Evolutionary conservation across 1,140 invertebrate species (phyloP), one percentile per base, ranked within the genome.

Genomic region (Drosophila gunungcola): DNA sequence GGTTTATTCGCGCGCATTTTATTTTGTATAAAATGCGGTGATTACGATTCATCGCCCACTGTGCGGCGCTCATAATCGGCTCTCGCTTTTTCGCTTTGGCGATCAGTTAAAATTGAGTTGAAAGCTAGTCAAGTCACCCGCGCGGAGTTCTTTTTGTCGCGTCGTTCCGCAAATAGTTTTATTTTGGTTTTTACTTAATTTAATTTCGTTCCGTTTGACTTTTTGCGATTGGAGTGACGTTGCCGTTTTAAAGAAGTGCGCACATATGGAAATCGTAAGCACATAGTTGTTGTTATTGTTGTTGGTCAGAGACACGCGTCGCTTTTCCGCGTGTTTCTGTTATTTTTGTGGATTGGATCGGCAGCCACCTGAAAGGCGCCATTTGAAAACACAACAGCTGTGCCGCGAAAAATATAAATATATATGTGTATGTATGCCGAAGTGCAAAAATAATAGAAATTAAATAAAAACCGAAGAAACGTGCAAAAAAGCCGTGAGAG

Each of bases 371-470:
- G 58, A 65, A 32, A 32, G 36, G 45, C 60, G 58, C 32, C 63
- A 65, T 39, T 65, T 67, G 63, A 32, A 34, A 34, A 25, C 41
- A 12, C 61, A 39, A 51, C 72, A 73, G 64, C 53, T 75, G 60
- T 75, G 46, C 11, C 27, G 48, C 52, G 10, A 42, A 63, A 39
- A 39, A 36, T 9, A 43, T 32, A 43, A 43, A 25, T 46, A 46
- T 27, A 48, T 16, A 34, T 41, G 13, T 29, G 29, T 7, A 2
- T 48, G 16, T 56, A 38, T 48, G 21, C 21, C 38, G 46, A 42
- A 75, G 72, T 73, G 69, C 69, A 73, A 73, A 73, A 74, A 65
- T 49, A 69, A 70, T 70, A 70, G 73, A 75, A 56, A 57, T 42
- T 51, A 49, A 42, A 75, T 36, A 65, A 74, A 27, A 51, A 16